A percentile compares a stretch with the other conserved stretches of the same genome.
phyloP scores from a whole-genome alignment of 2,113 vertebrate species.

The Chlamydotis undulata region DNA sequence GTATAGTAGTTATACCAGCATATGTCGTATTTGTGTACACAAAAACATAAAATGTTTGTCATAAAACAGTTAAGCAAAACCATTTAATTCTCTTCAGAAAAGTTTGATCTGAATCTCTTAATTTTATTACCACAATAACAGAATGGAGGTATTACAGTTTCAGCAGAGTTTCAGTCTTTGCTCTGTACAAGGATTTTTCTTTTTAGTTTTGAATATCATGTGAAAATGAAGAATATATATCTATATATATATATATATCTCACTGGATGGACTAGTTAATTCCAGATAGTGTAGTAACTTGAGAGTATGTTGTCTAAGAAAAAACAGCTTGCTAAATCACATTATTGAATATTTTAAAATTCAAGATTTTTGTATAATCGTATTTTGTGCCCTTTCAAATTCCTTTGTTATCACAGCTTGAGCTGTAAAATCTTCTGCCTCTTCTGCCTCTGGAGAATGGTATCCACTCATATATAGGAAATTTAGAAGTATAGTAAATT shows the following conservation, averaged over 20 bases:
- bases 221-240: conserved; percentile 10
- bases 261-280: neutral
- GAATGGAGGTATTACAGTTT: neutral
- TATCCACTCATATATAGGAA: neutral
- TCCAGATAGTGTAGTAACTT: neutral
- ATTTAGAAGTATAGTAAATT: neutral
- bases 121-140: neutral
- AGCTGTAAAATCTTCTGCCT: neutral
- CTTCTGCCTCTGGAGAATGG: neutral
- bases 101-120: neutral
- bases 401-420: conserved; percentile 45
- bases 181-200: neutral
- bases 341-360: neutral
- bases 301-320: neutral
- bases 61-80: neutral
- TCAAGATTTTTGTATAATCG: neutral
- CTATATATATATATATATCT: neutral
- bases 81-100: neutral
- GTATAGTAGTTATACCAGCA: neutral
- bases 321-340: neutral
- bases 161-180: neutral
- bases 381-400: conserved; percentile 3
- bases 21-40: neutral
- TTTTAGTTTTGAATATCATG: neutral
- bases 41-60: neutral